A percentile compares a stretch with the other conserved stretches of the same genome.
Conservation (phyloP, 2,113 vertebrate genomes). For the Zapornia atra region DNA sequence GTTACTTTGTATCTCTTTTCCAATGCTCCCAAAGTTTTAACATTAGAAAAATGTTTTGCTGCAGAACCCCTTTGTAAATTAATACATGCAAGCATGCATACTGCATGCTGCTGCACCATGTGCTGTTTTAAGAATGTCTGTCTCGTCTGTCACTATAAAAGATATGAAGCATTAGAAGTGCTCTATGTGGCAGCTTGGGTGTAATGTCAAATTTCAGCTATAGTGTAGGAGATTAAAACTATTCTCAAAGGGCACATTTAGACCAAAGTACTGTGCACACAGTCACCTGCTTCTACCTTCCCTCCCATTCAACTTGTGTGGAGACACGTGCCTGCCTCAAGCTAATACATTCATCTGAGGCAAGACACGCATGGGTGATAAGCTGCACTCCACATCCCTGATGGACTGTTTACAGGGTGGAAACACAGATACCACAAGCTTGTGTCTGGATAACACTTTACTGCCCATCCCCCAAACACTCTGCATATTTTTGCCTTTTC, state of each 20-base stretch:
- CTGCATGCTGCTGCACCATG: background rate
- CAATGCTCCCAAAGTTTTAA: background rate
- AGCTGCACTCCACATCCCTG: background rate
- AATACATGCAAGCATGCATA: background rate
- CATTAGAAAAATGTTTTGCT: background rate
- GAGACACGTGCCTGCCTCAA: background rate
- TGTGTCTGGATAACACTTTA: background rate
- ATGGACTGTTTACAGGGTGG: background rate
- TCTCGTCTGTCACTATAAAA: background rate
- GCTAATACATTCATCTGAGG: background rate
- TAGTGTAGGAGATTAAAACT: background rate
- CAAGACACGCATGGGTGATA: background rate
- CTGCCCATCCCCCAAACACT: background rate
- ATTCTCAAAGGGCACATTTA: background rate
- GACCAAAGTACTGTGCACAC: background rate
- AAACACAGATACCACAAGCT: background rate
- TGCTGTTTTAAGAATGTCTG: background rate
- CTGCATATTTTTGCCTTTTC: background rate
- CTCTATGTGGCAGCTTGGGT: background rate
- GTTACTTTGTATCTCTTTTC: background rate
- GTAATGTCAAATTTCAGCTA: background rate
- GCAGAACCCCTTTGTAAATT: background rate
- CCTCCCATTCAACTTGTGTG: background rate
- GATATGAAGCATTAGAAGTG: accelerated
- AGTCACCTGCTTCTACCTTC: background rate